These are phyloP conservation scores for Ectobius pallidus DNA, from an alignment of 2,888 invertebrate genomes.

Conservation along the genomic window DNA sequence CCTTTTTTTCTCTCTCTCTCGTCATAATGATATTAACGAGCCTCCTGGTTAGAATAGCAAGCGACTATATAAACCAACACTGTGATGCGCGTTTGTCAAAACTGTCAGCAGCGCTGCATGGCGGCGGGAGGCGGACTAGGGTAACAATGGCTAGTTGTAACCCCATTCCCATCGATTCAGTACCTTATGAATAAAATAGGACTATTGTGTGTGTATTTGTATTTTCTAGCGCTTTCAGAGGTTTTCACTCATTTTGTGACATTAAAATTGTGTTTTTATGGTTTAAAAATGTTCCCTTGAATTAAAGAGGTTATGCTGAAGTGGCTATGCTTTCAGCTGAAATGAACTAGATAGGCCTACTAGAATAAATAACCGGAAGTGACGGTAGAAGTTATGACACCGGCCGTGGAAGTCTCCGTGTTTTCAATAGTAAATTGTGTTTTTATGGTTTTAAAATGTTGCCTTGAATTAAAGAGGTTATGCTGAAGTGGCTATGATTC, in stretches of 20 bases:
- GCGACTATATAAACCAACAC: constrained; percentile 29
- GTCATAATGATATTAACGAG: constrained; percentile 30
- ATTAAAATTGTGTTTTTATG: not conserved
- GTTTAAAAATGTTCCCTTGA: not conserved
- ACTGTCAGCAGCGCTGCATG: constrained; percentile 31
- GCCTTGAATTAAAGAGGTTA: too few relatives aligned
- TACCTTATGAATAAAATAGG: constrained; percentile 18
- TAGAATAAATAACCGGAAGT: too few relatives aligned
- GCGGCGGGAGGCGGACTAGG: constrained; percentile 6
- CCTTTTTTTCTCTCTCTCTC: not conserved
- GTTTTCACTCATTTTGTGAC: not conserved
- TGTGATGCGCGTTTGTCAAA: constrained; percentile 35
- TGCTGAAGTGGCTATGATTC: too few relatives aligned
- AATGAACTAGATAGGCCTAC: too few relatives aligned
- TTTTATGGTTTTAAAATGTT: too few relatives aligned
- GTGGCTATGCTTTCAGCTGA: too few relatives aligned
- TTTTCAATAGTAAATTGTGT: too few relatives aligned
- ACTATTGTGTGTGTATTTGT: not conserved
- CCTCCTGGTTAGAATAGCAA: constrained; percentile 16
- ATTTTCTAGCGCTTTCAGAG: not conserved
- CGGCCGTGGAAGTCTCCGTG: too few relatives aligned
- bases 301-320: not conserved
- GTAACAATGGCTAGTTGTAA: constrained; percentile 5
- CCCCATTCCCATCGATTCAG: not conserved
- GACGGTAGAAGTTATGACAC: too few relatives aligned